Conservation (phyloP, 2,113 vertebrate species). For the Malurus cyaneus region DNA sequence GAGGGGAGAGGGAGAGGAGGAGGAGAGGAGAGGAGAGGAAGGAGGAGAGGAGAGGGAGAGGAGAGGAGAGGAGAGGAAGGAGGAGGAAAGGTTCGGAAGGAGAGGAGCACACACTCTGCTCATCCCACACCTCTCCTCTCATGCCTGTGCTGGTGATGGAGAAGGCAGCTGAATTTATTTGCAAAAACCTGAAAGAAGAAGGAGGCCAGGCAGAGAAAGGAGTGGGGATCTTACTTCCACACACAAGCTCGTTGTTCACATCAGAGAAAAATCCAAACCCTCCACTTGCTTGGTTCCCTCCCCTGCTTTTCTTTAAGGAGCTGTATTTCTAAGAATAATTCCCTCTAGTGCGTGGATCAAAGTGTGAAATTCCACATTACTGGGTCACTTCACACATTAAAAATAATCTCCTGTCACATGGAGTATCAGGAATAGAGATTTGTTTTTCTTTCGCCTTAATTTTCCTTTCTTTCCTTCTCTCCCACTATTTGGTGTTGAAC, state of each 20-base stretch:
- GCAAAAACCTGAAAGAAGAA: neutral
- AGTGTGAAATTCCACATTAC: constrained; percentile 33
- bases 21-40: no score
- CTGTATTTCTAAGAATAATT: constrained; percentile 43
- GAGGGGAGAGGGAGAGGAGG: no score
- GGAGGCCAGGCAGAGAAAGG: neutral
- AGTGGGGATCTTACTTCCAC: neutral
- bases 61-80: neutral
- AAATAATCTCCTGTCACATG: constrained; percentile 23
- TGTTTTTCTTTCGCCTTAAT: neutral
- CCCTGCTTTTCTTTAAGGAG: neutral
- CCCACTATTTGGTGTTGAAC: neutral
- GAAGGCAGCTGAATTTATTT: neutral
- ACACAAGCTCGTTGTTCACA: neutral
- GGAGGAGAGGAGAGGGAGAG: no score
- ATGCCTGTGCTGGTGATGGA: neutral
- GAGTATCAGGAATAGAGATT: neutral
- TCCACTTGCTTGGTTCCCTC: neutral
- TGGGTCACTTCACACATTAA: constrained; percentile 37
- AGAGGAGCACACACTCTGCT: neutral
- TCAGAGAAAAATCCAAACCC: neutral
- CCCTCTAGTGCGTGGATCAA: neutral
- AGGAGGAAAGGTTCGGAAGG: neutral
- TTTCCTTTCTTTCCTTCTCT: neutral
- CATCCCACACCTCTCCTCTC: neutral